These are phyloP conservation scores for Tiliqua scincoides DNA, from an alignment of 2,113 vertebrate species.

Conservation along the genomic window DNA sequence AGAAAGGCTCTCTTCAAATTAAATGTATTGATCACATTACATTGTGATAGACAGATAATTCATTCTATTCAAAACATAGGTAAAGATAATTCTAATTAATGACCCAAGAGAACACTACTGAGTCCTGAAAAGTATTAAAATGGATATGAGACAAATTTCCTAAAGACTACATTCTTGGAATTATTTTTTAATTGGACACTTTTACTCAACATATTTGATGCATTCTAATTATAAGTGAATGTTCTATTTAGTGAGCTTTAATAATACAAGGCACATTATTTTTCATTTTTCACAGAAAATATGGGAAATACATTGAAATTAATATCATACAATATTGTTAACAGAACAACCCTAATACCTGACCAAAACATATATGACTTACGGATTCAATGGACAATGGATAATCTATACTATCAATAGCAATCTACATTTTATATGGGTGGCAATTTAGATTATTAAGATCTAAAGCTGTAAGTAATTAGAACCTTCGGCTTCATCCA, in stretches of 20 bases:
- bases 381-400: background rate
- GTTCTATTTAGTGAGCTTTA: background rate
- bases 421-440: background rate
- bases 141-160: background rate
- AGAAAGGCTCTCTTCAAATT: background rate
- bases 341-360: background rate
- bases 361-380: slow-evolving; percentile 15
- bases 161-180: background rate
- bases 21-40: slow-evolving; percentile 6
- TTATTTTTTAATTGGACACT: background rate
- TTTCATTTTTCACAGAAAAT: background rate
- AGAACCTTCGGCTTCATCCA: no score
- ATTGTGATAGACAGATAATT: background rate
- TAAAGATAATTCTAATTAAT: slow-evolving; percentile 23
- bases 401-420: background rate
- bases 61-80: slow-evolving; percentile 27
- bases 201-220: background rate
- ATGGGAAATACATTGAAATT: slow-evolving; percentile 12
- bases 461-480: no score
- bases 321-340: background rate
- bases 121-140: background rate
- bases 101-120: background rate
- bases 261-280: background rate
- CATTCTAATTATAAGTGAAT: background rate
- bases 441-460: no score